A percentile compares a stretch with the other conserved stretches of the same genome.
These are phyloP conservation scores for Brachionus plicatilis DNA, from an alignment of 1,140 invertebrate genomes.

Conservation along the genomic window DNA sequence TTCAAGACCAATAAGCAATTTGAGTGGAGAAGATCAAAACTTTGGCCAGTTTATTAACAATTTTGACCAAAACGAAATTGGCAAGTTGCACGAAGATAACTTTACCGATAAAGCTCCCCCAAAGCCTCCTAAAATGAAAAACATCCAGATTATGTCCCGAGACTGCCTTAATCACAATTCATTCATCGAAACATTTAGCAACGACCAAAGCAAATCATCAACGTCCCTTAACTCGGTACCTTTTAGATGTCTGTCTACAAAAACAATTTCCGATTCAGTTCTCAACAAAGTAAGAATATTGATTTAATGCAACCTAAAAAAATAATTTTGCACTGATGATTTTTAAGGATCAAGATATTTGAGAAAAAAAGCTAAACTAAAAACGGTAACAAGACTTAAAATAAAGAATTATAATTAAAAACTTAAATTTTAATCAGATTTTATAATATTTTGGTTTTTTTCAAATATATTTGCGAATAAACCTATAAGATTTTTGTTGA, in stretches of 20 bases:
- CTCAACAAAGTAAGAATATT: not conserved
- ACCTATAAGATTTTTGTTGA: no score
- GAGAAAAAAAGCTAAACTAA: no score
- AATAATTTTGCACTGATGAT: no score
- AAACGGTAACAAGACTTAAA: no score
- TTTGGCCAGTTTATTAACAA: not conserved
- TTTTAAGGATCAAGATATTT: no score
- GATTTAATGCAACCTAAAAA: no score
- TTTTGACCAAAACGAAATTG: not conserved
- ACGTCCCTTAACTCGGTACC: not conserved
- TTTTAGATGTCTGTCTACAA: not conserved
- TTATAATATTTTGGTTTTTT: no score
- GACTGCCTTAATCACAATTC: not conserved
- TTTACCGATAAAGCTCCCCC: not conserved
- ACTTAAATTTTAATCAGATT: no score
- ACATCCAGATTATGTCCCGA: not conserved
- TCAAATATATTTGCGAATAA: no score
- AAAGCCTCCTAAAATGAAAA: not conserved
- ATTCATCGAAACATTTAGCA: not conserved
- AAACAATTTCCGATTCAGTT: not conserved
- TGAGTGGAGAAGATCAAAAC: slow-evolving; percentile 2
- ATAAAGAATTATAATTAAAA: no score
- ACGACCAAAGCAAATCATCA: not conserved
- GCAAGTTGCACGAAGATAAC: not conserved
- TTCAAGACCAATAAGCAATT: slow-evolving; percentile 14